phyloP scores from a whole-genome alignment of 2,113 vertebrate species.

The Cisticola juncidis region DNA sequence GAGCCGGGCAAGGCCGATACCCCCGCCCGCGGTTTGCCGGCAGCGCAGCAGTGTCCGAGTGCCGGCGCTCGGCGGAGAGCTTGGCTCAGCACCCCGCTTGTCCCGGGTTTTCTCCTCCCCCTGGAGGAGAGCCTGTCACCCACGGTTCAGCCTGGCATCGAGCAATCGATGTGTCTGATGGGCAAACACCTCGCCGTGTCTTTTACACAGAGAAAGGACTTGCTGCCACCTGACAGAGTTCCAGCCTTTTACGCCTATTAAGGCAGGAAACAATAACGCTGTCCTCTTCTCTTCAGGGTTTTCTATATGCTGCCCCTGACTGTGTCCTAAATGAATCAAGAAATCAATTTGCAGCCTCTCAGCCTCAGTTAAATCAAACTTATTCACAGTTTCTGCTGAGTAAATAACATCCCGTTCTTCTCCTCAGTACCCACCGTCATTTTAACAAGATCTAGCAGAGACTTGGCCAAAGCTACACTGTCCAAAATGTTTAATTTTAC shows the following conservation, averaged over 20 bases:
- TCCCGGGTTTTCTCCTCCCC: not conserved
- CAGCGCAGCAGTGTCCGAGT: accelerated
- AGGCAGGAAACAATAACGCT: conserved; percentile 34
- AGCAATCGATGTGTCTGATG: not conserved
- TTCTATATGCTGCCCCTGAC: conserved; percentile 22
- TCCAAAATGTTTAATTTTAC: not conserved
- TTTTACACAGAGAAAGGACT: conserved; percentile 7
- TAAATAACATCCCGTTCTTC: not conserved
- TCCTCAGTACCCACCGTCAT: not conserved
- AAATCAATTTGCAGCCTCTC: conserved; percentile 54
- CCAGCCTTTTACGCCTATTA: conserved; percentile 18
- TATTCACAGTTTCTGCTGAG: conserved; percentile 23
- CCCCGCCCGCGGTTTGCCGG: accelerated
- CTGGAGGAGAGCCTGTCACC: not conserved
- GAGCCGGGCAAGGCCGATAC: accelerated
- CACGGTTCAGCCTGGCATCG: not conserved
- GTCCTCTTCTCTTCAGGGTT: not conserved
- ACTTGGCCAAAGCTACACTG: not conserved
- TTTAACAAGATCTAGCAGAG: not conserved
- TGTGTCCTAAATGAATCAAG: conserved; percentile 59
- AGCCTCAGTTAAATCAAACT: conserved; percentile 54
- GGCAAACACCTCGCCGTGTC: not conserved
- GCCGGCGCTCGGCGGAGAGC: not conserved
- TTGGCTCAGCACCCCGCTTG: not conserved
- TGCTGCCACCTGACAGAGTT: not conserved